Conservation (phyloP, 35 echinoderm and acorn worm species). For the Ophiothrix spiculata region DNA sequence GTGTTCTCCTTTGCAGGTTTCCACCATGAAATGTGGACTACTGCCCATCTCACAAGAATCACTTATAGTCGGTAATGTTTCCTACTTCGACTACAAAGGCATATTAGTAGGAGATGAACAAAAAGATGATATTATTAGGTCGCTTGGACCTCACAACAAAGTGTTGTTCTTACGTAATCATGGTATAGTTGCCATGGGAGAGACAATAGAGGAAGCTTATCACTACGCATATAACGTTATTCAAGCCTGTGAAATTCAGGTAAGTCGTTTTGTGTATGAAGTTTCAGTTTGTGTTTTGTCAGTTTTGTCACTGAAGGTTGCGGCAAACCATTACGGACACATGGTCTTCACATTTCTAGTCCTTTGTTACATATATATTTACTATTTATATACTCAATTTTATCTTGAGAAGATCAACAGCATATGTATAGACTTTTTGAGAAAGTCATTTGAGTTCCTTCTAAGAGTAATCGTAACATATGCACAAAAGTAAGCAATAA, state of each 20-base stretch:
- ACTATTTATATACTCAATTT: too few relatives aligned
- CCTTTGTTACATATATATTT: too few relatives aligned
- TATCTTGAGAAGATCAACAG: too few relatives aligned
- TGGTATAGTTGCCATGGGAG: slow-evolving; percentile 85
- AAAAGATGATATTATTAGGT: slow-evolving; percentile 85
- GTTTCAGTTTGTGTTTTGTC: too few relatives aligned
- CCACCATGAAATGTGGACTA: slow-evolving; percentile 88
- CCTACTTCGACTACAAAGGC: slow-evolving; percentile 90
- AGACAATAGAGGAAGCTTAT: slow-evolving; percentile 88
- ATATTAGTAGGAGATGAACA: slow-evolving; percentile 81
- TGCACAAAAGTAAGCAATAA: too few relatives aligned
- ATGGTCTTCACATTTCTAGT: too few relatives aligned
- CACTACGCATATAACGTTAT: slow-evolving; percentile 66
- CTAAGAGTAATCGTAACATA: too few relatives aligned
- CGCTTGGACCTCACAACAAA: slow-evolving; percentile 90
- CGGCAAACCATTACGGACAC: too few relatives aligned
- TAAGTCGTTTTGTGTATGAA: too few relatives aligned
- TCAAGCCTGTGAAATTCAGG: slow-evolving; percentile 86
- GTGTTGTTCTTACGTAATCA: slow-evolving; percentile 95
- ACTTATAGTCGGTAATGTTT: slow-evolving; percentile 66
- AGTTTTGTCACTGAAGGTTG: too few relatives aligned
- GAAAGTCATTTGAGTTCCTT: too few relatives aligned
- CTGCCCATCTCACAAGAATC: slow-evolving; percentile 87
- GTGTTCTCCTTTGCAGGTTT: slow-evolving; percentile 84
- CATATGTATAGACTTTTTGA: too few relatives aligned